phyloP scores from a whole-genome alignment of 1,140 invertebrate genomes.

The Trinorchestia longiramus region DNA sequence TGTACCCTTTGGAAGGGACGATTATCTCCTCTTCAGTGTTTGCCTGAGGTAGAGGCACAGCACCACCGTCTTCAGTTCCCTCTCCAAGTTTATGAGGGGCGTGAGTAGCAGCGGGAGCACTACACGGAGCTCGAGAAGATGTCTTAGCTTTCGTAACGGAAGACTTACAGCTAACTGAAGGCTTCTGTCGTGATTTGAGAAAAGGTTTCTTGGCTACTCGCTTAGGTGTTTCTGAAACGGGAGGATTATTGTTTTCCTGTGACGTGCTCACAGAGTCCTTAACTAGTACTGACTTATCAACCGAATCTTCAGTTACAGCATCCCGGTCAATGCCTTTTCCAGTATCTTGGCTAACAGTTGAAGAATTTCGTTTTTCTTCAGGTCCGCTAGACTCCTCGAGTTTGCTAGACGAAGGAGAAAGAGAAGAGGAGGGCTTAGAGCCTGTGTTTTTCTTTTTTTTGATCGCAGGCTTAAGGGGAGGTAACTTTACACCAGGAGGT shows the following conservation, averaged over 20 bases:
- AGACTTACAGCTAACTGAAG: neutral
- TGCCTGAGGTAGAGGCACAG: neutral
- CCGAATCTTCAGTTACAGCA: neutral
- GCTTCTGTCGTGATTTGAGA: neutral
- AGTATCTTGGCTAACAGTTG: neutral
- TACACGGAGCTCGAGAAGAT: neutral
- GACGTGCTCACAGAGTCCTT: neutral
- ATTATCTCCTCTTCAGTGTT: neutral
- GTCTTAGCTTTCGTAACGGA: neutral
- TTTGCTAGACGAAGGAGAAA: neutral
- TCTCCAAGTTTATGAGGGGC: neutral
- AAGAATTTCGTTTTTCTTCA: neutral
- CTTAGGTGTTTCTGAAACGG: neutral
- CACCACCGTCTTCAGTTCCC: neutral
- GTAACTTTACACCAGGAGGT: constrained; percentile 58
- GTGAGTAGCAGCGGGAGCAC: neutral
- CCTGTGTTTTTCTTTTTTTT: constrained; percentile 45
- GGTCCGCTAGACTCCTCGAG: neutral
- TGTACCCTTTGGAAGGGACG: constrained; percentile 19
- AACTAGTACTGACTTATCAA: neutral
- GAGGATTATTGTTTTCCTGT: neutral
- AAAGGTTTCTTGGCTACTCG: neutral
- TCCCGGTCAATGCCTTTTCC: neutral
- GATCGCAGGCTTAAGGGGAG: constrained; percentile 60
- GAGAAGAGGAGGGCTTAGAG: neutral